Conservation (phyloP, 1,140 invertebrate species). For the Leucophenga varia region DNA sequence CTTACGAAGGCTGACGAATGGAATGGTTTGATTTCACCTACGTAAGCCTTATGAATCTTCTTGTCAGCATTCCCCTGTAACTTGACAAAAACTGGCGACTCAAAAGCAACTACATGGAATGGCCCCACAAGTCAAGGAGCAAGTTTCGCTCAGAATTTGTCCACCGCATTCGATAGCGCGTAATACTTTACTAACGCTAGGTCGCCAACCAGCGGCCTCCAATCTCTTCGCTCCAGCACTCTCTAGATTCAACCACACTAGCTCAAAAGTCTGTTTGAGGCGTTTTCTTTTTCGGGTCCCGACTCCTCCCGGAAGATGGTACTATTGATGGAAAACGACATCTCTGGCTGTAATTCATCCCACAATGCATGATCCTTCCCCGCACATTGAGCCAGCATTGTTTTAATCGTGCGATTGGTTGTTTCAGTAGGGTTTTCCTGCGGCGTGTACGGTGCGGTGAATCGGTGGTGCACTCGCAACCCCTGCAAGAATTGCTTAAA, state of each 20-base stretch:
- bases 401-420: background rate
- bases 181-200: background rate
- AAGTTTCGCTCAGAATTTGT: conserved; percentile 5
- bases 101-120: background rate
- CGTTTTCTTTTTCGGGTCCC: background rate
- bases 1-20: too few species aligned
- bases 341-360: background rate
- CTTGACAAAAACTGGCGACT: background rate
- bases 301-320: too few species aligned
- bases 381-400: background rate
- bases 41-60: background rate
- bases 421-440: conserved; percentile 5
- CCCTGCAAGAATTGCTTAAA: background rate
- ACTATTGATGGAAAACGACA: too few species aligned
- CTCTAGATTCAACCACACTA: background rate
- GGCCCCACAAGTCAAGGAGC: conserved; percentile 2
- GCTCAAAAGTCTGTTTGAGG: conserved; percentile 1
- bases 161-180: background rate
- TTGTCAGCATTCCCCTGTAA: too few species aligned
- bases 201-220: conserved; percentile 4
- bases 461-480: background rate
- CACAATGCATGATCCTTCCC: background rate
- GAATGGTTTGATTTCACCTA: conserved; percentile 1
- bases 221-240: background rate
- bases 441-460: background rate